These are phyloP conservation scores for Wasmannia auropunctata DNA, from an alignment of 1,140 invertebrate species.

Conservation along the genomic window DNA sequence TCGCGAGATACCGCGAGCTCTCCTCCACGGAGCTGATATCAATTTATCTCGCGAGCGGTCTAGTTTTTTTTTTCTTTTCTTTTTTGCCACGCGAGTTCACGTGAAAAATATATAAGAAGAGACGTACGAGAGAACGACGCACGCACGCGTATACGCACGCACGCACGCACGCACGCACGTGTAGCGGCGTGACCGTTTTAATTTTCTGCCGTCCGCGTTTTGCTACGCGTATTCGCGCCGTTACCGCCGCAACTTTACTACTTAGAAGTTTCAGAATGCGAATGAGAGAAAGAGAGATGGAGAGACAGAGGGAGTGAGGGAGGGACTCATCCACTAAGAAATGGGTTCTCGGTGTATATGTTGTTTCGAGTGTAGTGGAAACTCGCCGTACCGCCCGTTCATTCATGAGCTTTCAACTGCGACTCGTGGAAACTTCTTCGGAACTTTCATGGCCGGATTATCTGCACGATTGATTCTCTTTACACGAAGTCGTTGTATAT, in stretches of 20 bases:
- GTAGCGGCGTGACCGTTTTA: slow-evolving; percentile 30
- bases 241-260: slow-evolving; percentile 52
- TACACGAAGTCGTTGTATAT: slow-evolving; percentile 49
- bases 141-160: not conserved
- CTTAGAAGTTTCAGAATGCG: slow-evolving; percentile 66
- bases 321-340: slow-evolving; percentile 71
- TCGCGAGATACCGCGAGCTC: slow-evolving; percentile 44
- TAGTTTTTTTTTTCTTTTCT: not conserved
- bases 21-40: slow-evolving; percentile 33
- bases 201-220: slow-evolving; percentile 59
- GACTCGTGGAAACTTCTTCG: slow-evolving; percentile 70
- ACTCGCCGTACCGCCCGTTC: slow-evolving; percentile 71
- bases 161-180: not conserved
- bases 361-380: slow-evolving; percentile 69
- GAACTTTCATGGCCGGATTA: slow-evolving; percentile 69
- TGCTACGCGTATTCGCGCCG: slow-evolving; percentile 33
- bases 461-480: slow-evolving; percentile 69
- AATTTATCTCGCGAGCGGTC: slow-evolving; percentile 34
- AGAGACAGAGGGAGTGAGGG: too few relatives aligned
- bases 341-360: slow-evolving; percentile 66
- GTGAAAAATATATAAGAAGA: slow-evolving; percentile 32
- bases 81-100: slow-evolving; percentile 12
- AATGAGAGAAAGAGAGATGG: too few relatives aligned
- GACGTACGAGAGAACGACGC: not conserved
- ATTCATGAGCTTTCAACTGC: slow-evolving; percentile 77